Evolutionary conservation across 2,888 invertebrate species (phyloP).

Genomic region (Morinoia aosen): DNA sequence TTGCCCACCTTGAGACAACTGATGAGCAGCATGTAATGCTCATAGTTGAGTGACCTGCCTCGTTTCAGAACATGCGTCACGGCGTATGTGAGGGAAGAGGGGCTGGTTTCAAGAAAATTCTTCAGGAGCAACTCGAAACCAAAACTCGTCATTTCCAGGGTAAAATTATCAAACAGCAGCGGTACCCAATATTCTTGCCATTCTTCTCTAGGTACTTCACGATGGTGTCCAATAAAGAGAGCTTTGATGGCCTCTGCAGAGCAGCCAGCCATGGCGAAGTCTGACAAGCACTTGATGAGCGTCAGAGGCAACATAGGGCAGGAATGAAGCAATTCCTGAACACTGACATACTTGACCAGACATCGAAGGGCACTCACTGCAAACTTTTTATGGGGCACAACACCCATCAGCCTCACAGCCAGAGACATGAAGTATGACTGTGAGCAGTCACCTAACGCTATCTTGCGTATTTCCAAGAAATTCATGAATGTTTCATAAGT

Average conservation of each 20-base stretch:
- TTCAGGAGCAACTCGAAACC: conserved; percentile 65
- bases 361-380: conserved; percentile 63
- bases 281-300: conserved; percentile 57
- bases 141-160: conserved; percentile 63
- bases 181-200: conserved; percentile 64
- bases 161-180: conserved; percentile 59
- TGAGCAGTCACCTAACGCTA: conserved; percentile 50
- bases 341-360: conserved; percentile 60
- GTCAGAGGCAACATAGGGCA: conserved; percentile 57
- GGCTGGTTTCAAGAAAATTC: conserved; percentile 53
- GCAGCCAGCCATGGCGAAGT: conserved; percentile 60
- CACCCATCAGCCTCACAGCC: conserved; percentile 42
- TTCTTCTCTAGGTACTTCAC: conserved; percentile 55
- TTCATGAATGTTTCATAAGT: conserved; percentile 62
- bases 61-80: conserved; percentile 23
- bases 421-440: conserved; percentile 55
- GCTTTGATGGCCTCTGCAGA: conserved; percentile 60
- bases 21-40: conserved; percentile 41
- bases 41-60: not conserved
- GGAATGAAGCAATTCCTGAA: conserved; percentile 51
- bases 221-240: conserved; percentile 59
- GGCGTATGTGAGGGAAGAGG: not conserved
- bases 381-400: conserved; percentile 55
- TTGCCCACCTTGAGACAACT: conserved; percentile 63
- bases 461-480: conserved; percentile 56